These are phyloP conservation scores for Phymatocera aterrima DNA, from an alignment of 2,888 invertebrate species.

Conservation along the genomic window DNA sequence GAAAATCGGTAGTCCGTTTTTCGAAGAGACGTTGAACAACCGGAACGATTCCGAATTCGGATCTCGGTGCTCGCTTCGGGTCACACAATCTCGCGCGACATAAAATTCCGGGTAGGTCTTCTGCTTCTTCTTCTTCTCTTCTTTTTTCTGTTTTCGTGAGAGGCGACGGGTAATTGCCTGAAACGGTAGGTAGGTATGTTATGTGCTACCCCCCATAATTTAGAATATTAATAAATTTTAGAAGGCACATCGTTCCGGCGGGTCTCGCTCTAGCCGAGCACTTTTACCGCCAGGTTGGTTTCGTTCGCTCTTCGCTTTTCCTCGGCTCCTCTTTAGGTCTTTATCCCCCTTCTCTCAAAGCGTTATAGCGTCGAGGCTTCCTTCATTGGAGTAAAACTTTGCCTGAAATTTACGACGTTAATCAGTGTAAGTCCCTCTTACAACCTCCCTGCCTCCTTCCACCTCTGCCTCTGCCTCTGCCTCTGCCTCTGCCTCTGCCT, in stretches of 20 bases:
- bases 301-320: neutral
- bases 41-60: no score
- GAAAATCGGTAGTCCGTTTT: no score
- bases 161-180: constrained; percentile 42
- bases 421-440: constrained; percentile 53
- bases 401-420: constrained; percentile 55
- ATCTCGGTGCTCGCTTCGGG: no score
- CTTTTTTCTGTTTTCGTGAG: no score
- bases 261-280: constrained; percentile 14
- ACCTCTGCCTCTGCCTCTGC: neutral
- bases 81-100: no score
- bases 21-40: no score
- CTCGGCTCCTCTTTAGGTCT: constrained; percentile 1
- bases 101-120: no score
- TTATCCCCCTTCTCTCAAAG: neutral
- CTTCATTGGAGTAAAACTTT: constrained; percentile 50
- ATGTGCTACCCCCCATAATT: constrained; percentile 44
- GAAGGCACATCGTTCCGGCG: constrained; percentile 20
- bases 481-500: neutral
- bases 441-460: constrained; percentile 33
- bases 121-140: no score
- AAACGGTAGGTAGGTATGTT: no score
- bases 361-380: constrained; percentile 38
- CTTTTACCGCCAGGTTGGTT: neutral
- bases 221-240: constrained; percentile 49